phyloP scores from a whole-genome alignment of 2,113 vertebrate genomes.

The Forbesichthys agassizii region DNA sequence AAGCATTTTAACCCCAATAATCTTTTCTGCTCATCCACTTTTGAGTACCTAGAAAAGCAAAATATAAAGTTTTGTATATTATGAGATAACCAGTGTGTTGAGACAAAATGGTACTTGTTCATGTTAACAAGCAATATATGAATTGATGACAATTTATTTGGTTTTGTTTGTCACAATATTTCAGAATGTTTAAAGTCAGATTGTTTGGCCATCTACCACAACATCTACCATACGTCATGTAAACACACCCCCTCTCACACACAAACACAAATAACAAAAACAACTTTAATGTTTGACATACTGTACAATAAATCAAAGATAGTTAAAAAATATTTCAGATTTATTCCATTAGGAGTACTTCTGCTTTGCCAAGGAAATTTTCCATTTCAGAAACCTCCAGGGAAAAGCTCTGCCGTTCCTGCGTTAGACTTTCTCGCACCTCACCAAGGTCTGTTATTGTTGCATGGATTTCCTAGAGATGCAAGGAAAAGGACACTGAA shows the following conservation, averaged over 20 bases:
- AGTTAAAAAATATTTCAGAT: background rate
- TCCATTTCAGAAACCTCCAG: conserved; percentile 64
- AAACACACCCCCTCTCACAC: background rate
- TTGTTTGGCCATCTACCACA: too few relatives aligned
- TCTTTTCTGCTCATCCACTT: too few relatives aligned
- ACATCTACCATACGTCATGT: background rate
- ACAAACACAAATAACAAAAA: background rate
- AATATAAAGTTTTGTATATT: too few relatives aligned
- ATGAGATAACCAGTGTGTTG: background rate
- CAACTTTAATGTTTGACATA: background rate
- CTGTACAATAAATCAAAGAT: background rate
- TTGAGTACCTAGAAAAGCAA: too few relatives aligned
- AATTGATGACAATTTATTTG: too few relatives aligned
- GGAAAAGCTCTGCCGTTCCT: conserved; percentile 65
- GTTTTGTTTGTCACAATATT: too few relatives aligned
- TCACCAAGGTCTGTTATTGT: conserved; percentile 55
- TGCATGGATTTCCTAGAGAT: conserved; percentile 64
- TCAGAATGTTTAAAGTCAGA: too few relatives aligned
- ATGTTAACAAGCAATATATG: background rate
- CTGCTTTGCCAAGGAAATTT: conserved; percentile 65
- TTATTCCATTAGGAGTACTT: conserved; percentile 50
- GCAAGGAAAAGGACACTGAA: background rate
- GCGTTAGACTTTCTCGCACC: conserved; percentile 50
- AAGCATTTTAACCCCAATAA: rapidly evolving
- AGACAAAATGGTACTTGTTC: background rate